phyloP scores from a whole-genome alignment of 1,140 invertebrate genomes.

The Leptinotarsa undecemlineata region DNA sequence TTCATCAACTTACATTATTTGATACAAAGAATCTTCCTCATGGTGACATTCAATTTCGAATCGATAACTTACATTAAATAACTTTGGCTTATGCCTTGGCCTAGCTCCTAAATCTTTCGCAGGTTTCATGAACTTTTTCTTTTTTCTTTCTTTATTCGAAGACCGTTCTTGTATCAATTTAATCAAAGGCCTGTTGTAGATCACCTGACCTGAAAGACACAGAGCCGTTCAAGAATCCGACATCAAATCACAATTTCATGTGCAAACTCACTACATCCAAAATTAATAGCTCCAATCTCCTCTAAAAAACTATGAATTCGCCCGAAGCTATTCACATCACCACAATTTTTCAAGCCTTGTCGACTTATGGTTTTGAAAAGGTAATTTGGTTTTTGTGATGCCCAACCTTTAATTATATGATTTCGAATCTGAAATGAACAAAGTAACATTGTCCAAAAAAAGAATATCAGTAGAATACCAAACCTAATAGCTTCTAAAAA shows the following conservation, averaged over 20 bases:
- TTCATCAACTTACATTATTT: no score
- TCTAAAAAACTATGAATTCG: constrained; percentile 67
- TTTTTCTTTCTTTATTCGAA: not conserved
- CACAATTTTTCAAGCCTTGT: constrained; percentile 65
- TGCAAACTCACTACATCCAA: constrained; percentile 62
- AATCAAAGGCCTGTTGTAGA: constrained; percentile 52
- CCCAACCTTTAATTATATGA: constrained; percentile 65
- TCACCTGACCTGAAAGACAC: constrained; percentile 52
- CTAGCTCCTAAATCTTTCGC: constrained; percentile 26
- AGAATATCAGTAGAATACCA: no score
- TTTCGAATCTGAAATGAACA: constrained; percentile 59
- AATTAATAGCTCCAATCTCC: constrained; percentile 68
- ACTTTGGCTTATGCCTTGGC: constrained; percentile 48
- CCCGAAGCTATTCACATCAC: constrained; percentile 68
- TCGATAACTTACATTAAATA: constrained; percentile 47
- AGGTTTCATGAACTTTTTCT: not conserved
- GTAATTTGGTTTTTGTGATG: constrained; percentile 61
- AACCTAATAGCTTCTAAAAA: no score
- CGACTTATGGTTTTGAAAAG: constrained; percentile 64
- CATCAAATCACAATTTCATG: not conserved
- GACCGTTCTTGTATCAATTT: constrained; percentile 38
- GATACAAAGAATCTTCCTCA: no score
- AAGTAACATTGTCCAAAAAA: not conserved
- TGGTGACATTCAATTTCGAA: no score
- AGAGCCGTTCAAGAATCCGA: constrained; percentile 15